Evolutionary conservation across 2,797 vertebrate species (phyloP).

Genomic region (Zalophus californianus): DNA sequence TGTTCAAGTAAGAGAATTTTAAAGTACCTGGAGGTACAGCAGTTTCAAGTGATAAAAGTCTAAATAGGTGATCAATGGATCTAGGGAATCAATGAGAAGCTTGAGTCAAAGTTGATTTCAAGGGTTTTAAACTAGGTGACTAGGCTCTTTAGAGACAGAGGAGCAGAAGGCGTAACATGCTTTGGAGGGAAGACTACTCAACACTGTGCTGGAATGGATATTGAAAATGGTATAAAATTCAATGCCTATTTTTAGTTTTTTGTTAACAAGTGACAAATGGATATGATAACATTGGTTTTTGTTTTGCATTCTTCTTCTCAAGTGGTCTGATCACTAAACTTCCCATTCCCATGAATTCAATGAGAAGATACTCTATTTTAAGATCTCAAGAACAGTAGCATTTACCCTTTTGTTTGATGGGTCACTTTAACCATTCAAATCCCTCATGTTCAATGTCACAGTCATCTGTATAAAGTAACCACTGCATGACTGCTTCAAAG

Average conservation of each 20-base stretch:
- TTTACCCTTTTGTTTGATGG: conserved; percentile 45
- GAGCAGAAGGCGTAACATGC: neutral
- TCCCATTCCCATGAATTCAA: neutral
- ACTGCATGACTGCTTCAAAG: conserved; percentile 47
- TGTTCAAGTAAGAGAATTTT: conserved; percentile 41
- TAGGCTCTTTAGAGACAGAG: neutral
- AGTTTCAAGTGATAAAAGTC: conserved; percentile 17
- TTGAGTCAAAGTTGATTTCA: conserved; percentile 17
- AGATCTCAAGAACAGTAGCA: neutral
- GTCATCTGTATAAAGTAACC: conserved; percentile 19
- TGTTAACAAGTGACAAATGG: conserved; percentile 10
- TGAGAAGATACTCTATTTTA: conserved; percentile 42
- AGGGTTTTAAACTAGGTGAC: neutral
- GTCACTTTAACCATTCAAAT: conserved; percentile 59
- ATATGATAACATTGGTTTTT: neutral
- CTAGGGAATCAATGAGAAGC: neutral
- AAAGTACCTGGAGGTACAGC: neutral
- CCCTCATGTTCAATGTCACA: conserved; percentile 47
- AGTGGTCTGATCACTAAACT: neutral
- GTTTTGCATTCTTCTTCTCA: conserved; percentile 7
- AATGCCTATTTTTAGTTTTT: neutral
- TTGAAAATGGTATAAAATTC: neutral
- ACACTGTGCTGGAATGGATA: neutral
- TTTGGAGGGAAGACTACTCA: neutral
- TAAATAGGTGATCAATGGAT: neutral